Evolutionary conservation across 2,113 vertebrate genomes (phyloP), one percentile per base, ranked within the genome.

Genomic region (Thinocorus orbignyianus): DNA sequence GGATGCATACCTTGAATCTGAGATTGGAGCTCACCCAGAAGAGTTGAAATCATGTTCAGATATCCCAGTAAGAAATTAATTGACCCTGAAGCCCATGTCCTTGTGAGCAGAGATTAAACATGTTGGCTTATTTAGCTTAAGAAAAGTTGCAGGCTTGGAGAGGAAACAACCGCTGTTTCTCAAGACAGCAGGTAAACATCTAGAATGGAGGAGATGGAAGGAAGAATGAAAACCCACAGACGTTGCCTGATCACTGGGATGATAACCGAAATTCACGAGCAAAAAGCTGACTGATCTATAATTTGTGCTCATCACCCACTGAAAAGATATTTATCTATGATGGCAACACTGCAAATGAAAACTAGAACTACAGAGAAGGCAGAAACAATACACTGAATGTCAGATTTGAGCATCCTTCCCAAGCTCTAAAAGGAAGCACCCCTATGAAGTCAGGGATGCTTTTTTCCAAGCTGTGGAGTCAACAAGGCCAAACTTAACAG

Each of bases 241-340:
- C 92, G 7, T 42, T 81, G 26, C 18, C 28, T 42, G 41, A 51
- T 61, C 49, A 81, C 11, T 44, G 57, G 24, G 33, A 58, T 35
- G 16, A n/a, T 41, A 85, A 42, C 9, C 73, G 46, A 15, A 92
- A 20, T 37, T 42, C 24, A 57, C 17, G 3, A 85, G 15, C 28
- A 86, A 79, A 81, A 88, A 85, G 19, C 55, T 78, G 41, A 51
- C 17, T 66, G 18, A 18, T 49, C 12, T 57, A 42, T 6, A 6
- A 16, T 10, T 10, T 0, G 1, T 8, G 9, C 23, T 83, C 9
- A 73, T 28, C 15, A 77, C 5, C 69, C 31, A 58, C 16, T 52
- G 26, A 61, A 49, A 79, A 37, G 7, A 13, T n/a, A 2, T 1
- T 49, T 1, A 58, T 25, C 31, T 65, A 18, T 0, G 0, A 69